Evolutionary conservation across 1,140 invertebrate species (phyloP).

Genomic region (Drosophila burlai): DNA sequence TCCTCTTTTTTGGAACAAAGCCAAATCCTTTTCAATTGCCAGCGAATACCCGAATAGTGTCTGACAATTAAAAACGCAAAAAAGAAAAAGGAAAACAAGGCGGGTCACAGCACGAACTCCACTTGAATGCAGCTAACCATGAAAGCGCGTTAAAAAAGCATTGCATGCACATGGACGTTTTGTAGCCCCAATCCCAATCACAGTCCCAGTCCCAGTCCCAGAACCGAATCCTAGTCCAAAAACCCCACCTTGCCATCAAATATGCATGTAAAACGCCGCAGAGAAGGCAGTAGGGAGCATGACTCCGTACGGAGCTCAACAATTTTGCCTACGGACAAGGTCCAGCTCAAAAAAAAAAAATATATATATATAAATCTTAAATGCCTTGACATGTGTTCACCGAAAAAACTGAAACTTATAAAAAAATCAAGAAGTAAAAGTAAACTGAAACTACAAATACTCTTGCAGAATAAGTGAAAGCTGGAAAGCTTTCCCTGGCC

Average conservation of each 20-base stretch:
- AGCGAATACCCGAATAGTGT: slow-evolving; percentile 17
- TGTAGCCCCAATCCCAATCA: slow-evolving; percentile 11
- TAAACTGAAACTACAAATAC: slow-evolving; percentile 16
- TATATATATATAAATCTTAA: slow-evolving; percentile 67
- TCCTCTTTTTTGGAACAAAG: slow-evolving; percentile 32
- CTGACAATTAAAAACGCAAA: slow-evolving; percentile 66
- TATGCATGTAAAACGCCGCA: slow-evolving; percentile 56
- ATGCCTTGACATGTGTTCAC: slow-evolving; percentile 76
- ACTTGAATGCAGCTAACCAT: slow-evolving; percentile 72
- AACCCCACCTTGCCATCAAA: slow-evolving; percentile 39
- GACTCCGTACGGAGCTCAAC: slow-evolving; percentile 27
- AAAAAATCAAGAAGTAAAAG: slow-evolving; percentile 40
- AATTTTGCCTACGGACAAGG: slow-evolving; percentile 32
- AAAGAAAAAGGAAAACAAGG: slow-evolving; percentile 8
- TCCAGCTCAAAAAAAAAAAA: slow-evolving; percentile 3
- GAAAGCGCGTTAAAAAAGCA: slow-evolving; percentile 68
- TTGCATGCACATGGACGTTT: slow-evolving; percentile 47
- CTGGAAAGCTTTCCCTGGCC: neutral
- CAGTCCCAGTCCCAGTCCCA: slow-evolving; percentile 2
- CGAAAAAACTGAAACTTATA: slow-evolving; percentile 51
- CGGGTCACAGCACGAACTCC: slow-evolving; percentile 8
- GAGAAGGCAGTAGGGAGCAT: slow-evolving; percentile 18
- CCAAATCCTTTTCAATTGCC: slow-evolving; percentile 68
- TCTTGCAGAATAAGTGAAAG: slow-evolving; percentile 22
- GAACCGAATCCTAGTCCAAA: neutral